Percentiles rank a stretch among this genome's conserved stretches.
phyloP scores from a whole-genome alignment of 2,113 vertebrate genomes.

The Hippocampus comes region DNA sequence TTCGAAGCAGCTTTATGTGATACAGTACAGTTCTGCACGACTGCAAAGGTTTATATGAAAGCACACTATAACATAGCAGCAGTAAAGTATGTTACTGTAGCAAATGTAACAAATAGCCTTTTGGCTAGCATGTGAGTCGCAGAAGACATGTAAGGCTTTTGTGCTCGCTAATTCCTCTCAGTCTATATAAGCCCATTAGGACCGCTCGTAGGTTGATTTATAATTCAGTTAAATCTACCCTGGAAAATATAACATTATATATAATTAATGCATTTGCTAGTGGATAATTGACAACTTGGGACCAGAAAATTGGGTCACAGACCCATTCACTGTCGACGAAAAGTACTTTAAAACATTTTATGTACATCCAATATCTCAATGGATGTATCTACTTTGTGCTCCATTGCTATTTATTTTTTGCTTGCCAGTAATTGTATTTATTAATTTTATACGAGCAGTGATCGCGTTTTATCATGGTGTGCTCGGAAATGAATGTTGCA shows the following conservation, averaged over 20 bases:
- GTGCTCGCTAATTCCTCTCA: too few relatives aligned
- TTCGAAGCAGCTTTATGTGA: not conserved
- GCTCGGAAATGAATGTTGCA: not conserved
- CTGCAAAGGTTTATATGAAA: too few relatives aligned
- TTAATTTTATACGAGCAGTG: too few relatives aligned
- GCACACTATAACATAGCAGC: too few relatives aligned
- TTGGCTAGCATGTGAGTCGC: too few relatives aligned
- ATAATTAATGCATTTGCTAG: not conserved
- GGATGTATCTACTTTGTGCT: not conserved
- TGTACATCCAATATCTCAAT: not conserved
- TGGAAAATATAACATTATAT: not conserved
- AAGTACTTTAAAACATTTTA: not conserved
- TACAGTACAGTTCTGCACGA: not conserved
- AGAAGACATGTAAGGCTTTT: too few relatives aligned
- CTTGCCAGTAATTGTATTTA: too few relatives aligned
- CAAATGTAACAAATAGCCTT: too few relatives aligned
- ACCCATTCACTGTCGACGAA: not conserved
- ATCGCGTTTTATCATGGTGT: not conserved
- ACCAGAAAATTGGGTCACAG: not conserved
- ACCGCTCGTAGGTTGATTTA: not conserved
- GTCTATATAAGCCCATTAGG: not conserved
- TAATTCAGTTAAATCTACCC: not conserved
- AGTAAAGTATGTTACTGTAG: too few relatives aligned
- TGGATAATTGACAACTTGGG: not conserved
- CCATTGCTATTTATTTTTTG: not conserved